phyloP scores from a whole-genome alignment of 2,113 vertebrate genomes.

The Micronycteris hirsuta region DNA sequence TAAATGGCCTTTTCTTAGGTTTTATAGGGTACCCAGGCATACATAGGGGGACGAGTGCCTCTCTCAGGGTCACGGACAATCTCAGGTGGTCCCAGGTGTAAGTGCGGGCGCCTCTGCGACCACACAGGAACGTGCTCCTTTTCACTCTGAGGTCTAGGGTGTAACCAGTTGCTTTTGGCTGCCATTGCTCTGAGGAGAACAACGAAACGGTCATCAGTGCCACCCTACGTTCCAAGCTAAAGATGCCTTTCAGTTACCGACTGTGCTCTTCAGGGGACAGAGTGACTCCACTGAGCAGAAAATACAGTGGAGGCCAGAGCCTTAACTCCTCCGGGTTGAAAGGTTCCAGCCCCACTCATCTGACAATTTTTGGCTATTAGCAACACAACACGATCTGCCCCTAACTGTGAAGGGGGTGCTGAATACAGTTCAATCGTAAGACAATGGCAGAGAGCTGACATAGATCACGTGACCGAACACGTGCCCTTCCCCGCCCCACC shows the following conservation, averaged over 20 bases:
- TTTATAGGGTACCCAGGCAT: not conserved
- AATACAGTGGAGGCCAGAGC: not conserved
- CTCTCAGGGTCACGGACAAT: not conserved
- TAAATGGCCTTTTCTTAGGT: not conserved
- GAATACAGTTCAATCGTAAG: not conserved
- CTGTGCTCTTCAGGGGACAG: not conserved
- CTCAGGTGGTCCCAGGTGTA: not conserved
- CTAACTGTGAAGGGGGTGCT: not conserved
- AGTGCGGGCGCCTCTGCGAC: not conserved
- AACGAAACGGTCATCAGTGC: not conserved
- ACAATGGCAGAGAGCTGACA: not conserved
- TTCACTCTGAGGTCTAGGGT: not conserved
- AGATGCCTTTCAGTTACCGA: not conserved
- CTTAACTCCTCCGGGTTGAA: not conserved
- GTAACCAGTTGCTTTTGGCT: not conserved
- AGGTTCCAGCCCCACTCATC: not conserved
- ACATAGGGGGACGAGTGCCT: fast-evolving
- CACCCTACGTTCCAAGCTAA: not conserved
- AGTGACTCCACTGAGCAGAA: not conserved
- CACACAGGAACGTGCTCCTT: not conserved
- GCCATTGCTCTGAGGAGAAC: not conserved
- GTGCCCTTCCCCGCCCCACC: not conserved
- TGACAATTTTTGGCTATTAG: not conserved
- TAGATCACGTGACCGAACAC: not conserved
- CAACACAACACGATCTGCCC: not conserved